Conservation (phyloP, 2,113 vertebrate species). For the Nothoprocta perdicaria region DNA sequence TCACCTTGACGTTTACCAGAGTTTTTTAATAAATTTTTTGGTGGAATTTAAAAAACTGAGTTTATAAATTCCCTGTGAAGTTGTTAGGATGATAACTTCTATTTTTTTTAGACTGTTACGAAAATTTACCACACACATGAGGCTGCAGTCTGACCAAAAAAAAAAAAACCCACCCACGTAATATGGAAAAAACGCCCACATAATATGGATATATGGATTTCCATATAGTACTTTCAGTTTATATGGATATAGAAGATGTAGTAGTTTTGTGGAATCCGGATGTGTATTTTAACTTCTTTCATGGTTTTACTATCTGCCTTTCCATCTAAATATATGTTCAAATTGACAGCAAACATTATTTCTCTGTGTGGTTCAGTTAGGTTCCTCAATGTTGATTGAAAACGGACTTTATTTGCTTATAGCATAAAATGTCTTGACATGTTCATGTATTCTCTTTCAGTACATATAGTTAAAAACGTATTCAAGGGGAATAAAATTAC, state of each 20-base stretch:
- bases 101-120: not conserved
- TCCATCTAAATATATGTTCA: not conserved
- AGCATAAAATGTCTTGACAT: slow-evolving; percentile 11
- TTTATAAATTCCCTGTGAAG: not conserved
- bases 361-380: not conserved
- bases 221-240: not conserved
- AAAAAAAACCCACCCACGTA: not conserved
- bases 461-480: not conserved
- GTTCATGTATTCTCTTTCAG: not conserved
- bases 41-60: not conserved
- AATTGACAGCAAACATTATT: not conserved
- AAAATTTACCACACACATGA: not conserved
- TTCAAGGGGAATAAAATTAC: slow-evolving; percentile 5
- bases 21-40: not conserved
- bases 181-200: not conserved
- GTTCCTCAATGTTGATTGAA: not conserved
- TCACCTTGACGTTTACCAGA: not conserved
- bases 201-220: not conserved
- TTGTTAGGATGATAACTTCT: not conserved
- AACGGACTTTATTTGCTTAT: not conserved
- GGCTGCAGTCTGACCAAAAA: too few species aligned
- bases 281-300: not conserved
- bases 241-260: not conserved
- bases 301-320: not conserved
- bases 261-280: not conserved